These are phyloP conservation scores for cattle (Bos taurus) DNA, from an alignment of 2,113 vertebrate species.

Conservation along the genomic window ARS-UCD2.0 NC_037342.1:30963501-30964000, in stretches of 20 bases:
- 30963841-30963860: not conserved
- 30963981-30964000: not conserved
- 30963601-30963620: not conserved
- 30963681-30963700: not conserved
- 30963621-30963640: not conserved
- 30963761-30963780: not conserved
- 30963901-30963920: not conserved
- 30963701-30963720: not conserved
- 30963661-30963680: not conserved
- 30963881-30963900: not conserved
- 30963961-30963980: not conserved
- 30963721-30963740: not conserved
- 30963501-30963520: not conserved
- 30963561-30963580: not conserved
- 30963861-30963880: not conserved
- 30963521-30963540: not conserved
- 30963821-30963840: not conserved
- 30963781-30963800: not conserved
- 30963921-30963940: not conserved
- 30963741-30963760: not conserved
- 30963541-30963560: conserved; percentile 19
- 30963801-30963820: not conserved
- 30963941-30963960: not conserved
- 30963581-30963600: not conserved
- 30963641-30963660: not conserved